A percentile compares a stretch with the other conserved stretches of the same genome.
Evolutionary conservation across 2,113 vertebrate genomes (phyloP).

Genomic region (Myotis lucifugus): DNA sequence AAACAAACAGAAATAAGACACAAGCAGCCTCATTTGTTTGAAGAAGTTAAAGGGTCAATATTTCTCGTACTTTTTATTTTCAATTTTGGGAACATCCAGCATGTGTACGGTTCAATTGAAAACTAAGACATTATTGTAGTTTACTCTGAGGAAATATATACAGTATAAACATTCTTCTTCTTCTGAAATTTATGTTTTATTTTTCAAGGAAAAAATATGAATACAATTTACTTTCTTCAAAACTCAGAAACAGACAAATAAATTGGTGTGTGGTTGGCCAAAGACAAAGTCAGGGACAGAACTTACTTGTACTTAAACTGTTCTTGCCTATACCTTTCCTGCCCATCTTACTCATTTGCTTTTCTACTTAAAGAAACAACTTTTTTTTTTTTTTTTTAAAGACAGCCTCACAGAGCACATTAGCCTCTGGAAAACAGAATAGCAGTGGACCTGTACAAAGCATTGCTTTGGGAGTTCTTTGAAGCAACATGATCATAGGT

Average conservation of each 20-base stretch:
- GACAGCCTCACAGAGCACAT: constrained; percentile 3
- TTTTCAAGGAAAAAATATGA: constrained; percentile 27
- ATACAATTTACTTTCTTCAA: neutral
- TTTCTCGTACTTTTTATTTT: neutral
- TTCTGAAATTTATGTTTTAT: neutral
- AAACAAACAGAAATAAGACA: too few species aligned
- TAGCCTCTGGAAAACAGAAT: constrained; percentile 51
- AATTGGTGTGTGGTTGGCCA: constrained; percentile 8
- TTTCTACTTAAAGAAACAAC: constrained; percentile 35
- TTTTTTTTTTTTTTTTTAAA: neutral
- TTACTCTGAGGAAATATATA: neutral
- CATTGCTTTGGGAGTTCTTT: constrained; percentile 70
- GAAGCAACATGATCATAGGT: constrained; percentile 56
- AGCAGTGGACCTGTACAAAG: constrained; percentile 27
- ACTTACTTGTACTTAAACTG: neutral
- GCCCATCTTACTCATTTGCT: neutral
- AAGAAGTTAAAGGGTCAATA: neutral
- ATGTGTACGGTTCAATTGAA: neutral
- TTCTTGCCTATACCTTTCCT: neutral
- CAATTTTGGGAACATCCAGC: neutral
- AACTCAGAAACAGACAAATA: neutral
- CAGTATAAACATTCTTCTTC: neutral
- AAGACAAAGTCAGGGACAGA: neutral
- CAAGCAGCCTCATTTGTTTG: neutral
- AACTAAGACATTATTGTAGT: neutral